Base-by-base conservation (phyloP, 2,797 vertebrate genomes). In the Poecilia gillii region DNA sequence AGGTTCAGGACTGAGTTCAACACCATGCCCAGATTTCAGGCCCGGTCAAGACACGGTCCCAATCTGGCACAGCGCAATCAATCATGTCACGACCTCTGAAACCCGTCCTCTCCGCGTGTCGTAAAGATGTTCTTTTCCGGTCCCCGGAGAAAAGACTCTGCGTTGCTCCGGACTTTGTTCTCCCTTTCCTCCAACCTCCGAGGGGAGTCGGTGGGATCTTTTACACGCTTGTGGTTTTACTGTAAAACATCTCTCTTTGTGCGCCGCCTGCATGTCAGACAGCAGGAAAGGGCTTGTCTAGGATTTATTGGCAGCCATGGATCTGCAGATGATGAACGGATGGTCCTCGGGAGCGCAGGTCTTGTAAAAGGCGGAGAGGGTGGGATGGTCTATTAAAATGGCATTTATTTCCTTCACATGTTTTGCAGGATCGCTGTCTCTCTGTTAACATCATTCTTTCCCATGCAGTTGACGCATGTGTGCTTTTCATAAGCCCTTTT, bases 201-300 rank as follows among this genome's bases (percentile, higher is more conserved):
- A 6, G 76, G 85, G 91, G 86, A 90, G 82, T 47, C 72, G 2
- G 25, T 66, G 78, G 79, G 86, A 93, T 92, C 88, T 88, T 91
- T 94, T 92, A 94, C 91, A 92, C 20, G 80, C 39, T 85, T 84
- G 88, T 84, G 90, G 90, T 92, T 93, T 94, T 81, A 87, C 92
- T 90, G 92, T 93, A 91, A 93, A 91, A 92, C 89, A 90, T 90
- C 87, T 87, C 85, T 85, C 81, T 90, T 84, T 86, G 90, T 84
- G 82, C 25, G 0, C 81, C 28, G 79, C 82, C 87, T 78, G 83
- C 31, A 39, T 89, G 92, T 94, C 89, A 88, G 90, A 88, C 90
- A 89, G 90, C 90, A 91, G 92, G 91, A 92, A 72, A 93, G 88
- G 83, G 81, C 89, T 86, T 82, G 88, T 88, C 89, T 88, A 70